A percentile compares a stretch with the other conserved stretches of the same genome.
Evolutionary conservation across 2,888 invertebrate genomes (phyloP).

Genomic region (Chymomyza amoena): DNA sequence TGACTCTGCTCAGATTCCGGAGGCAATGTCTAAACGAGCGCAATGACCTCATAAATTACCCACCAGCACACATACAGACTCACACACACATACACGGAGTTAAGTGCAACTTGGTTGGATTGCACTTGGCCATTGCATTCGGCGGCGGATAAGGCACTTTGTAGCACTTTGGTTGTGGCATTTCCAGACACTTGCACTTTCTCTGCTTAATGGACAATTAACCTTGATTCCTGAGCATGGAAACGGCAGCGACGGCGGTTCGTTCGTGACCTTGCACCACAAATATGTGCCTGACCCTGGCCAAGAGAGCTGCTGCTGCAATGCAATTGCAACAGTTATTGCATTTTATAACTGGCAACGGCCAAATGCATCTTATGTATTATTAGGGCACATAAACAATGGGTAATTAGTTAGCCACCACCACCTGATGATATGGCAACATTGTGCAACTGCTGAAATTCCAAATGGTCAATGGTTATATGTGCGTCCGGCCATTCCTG

Average conservation of each 20-base stretch:
- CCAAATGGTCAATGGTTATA: slow-evolving; percentile 1
- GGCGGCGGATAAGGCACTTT: slow-evolving; percentile 25
- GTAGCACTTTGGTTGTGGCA: slow-evolving; percentile 46
- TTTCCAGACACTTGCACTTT: slow-evolving; percentile 72
- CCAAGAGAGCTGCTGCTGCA: slow-evolving; percentile 30
- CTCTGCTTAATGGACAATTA: slow-evolving; percentile 70
- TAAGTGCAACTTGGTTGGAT: slow-evolving; percentile 39
- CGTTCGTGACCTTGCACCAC: slow-evolving; percentile 49
- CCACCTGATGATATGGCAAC: slow-evolving; percentile 22
- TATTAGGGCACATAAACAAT: slow-evolving; percentile 37
- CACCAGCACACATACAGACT: neutral
- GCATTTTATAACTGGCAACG: slow-evolving; percentile 49
- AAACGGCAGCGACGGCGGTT: slow-evolving; percentile 26
- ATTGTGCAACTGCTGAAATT: slow-evolving; percentile 25
- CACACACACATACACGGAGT: slow-evolving; percentile 7
- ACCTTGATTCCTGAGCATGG: slow-evolving; percentile 58
- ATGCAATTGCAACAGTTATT: slow-evolving; percentile 59
- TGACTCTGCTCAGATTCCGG: neutral
- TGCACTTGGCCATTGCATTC: slow-evolving; percentile 49
- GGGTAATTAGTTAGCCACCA: slow-evolving; percentile 44
- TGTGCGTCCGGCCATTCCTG: neutral
- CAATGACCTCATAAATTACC: slow-evolving; percentile 67
- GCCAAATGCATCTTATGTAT: slow-evolving; percentile 53
- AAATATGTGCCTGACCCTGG: slow-evolving; percentile 21
- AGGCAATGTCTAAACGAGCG: slow-evolving; percentile 24